Evolutionary conservation across 2,888 invertebrate species (phyloP).

Genomic region (Theristus sp.): DNA sequence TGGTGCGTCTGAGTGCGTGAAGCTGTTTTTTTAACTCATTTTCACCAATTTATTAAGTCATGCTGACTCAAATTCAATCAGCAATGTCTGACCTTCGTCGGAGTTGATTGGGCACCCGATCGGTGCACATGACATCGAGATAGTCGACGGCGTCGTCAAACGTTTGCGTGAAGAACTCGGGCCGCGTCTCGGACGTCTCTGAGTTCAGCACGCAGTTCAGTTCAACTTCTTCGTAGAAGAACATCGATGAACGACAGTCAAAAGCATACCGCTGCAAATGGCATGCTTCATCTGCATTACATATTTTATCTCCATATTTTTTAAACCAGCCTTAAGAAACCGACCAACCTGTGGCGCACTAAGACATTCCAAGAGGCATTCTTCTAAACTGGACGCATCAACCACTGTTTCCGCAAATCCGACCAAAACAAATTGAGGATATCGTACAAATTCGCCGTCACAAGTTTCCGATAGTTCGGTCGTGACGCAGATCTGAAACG

Average conservation of each 20-base stretch:
- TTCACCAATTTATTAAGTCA: too few species aligned
- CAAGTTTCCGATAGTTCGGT: conserved; percentile 8
- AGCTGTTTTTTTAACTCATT: too few species aligned
- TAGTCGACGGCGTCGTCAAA: conserved; percentile 7
- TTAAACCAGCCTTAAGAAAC: background rate
- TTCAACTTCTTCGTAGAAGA: conserved; percentile 1
- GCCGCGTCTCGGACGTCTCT: conserved; percentile 1
- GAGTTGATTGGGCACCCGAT: background rate
- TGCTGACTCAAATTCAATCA: too few species aligned
- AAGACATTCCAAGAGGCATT: conserved; percentile 4
- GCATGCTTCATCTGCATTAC: background rate
- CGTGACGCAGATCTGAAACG: background rate
- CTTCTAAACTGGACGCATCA: conserved; percentile 2
- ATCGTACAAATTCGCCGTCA: conserved; percentile 17
- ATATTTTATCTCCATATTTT: too few species aligned
- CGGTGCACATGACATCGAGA: conserved; percentile 5
- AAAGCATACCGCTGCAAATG: background rate
- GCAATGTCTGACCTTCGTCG: too few species aligned
- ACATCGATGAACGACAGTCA: conserved; percentile 5
- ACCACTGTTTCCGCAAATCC: conserved; percentile 23
- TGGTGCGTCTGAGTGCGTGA: too few species aligned
- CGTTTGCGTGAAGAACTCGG: conserved; percentile 6
- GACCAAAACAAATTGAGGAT: conserved; percentile 27
- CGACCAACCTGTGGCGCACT: background rate
- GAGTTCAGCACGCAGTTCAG: conserved; percentile 8